phyloP scores from a whole-genome alignment of 2,797 vertebrate genomes.

The Brachyrhaphis roseni region DNA sequence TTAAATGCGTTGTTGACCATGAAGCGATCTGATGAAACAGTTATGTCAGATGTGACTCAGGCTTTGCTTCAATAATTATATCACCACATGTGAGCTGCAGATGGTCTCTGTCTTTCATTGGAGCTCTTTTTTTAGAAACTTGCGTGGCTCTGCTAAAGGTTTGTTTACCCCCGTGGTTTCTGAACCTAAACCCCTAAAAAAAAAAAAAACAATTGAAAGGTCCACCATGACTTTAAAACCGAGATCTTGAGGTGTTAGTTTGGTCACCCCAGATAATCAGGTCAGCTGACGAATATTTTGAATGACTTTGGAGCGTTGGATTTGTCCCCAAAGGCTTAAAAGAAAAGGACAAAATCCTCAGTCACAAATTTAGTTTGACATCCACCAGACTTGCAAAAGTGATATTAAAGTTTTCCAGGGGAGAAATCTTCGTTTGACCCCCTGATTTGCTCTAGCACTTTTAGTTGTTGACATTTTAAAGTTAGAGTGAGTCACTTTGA shows the following conservation, averaged over 20 bases:
- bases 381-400: background rate
- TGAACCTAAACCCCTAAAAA: conserved; percentile 3
- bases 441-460: background rate
- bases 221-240: background rate
- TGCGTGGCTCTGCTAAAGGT: background rate
- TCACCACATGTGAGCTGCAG: conserved; percentile 25
- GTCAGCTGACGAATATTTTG: background rate
- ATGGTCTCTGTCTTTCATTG: conserved; percentile 32
- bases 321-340: background rate
- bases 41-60: conserved; percentile 20
- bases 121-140: background rate
- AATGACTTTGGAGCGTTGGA: background rate
- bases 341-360: background rate
- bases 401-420: conserved; percentile 4
- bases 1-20: conserved; percentile 15
- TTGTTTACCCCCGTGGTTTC: background rate
- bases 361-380: conserved; percentile 2
- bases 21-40: conserved; percentile 4
- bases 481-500: conserved; percentile 1
- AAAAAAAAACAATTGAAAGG: background rate
- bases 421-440: background rate
- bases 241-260: background rate
- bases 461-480: conserved; percentile 8
- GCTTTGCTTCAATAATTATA: conserved; percentile 16
- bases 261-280: background rate